Evolutionary conservation across 2,888 invertebrate species (phyloP).

Genomic region (Galerucella calmariensis): DNA sequence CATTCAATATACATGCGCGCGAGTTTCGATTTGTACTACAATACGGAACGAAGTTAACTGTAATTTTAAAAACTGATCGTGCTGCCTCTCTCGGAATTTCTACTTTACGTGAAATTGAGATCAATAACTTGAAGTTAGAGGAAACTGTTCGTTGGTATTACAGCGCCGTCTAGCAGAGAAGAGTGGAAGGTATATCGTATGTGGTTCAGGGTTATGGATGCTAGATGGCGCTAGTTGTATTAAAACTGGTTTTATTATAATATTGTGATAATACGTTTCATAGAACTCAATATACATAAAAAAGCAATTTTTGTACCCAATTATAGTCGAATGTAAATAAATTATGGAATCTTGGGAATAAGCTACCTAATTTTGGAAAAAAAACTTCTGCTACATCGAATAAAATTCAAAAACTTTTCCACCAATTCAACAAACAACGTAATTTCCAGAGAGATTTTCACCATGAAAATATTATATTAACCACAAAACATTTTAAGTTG

Average conservation of each 20-base stretch:
- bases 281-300: too few species aligned
- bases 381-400: too few species aligned
- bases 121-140: constrained; percentile 17
- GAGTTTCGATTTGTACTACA: constrained; percentile 16
- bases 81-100: constrained; percentile 19
- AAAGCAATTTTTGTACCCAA: too few species aligned
- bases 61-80: constrained; percentile 18
- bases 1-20: constrained; percentile 34
- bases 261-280: not conserved
- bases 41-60: constrained; percentile 12
- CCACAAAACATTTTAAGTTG: too few species aligned
- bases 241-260: not conserved
- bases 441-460: too few species aligned
- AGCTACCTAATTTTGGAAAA: too few species aligned
- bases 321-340: too few species aligned
- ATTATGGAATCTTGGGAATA: too few species aligned
- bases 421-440: too few species aligned
- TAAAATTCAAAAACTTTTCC: too few species aligned
- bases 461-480: too few species aligned
- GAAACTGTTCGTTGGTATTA: not conserved
- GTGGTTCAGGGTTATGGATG: not conserved
- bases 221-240: not conserved
- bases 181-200: not conserved
- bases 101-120: constrained; percentile 1
- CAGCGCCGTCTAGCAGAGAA: not conserved